Base-by-base conservation (phyloP, 2,888 invertebrate species). In the Cylloceria caligata region DNA sequence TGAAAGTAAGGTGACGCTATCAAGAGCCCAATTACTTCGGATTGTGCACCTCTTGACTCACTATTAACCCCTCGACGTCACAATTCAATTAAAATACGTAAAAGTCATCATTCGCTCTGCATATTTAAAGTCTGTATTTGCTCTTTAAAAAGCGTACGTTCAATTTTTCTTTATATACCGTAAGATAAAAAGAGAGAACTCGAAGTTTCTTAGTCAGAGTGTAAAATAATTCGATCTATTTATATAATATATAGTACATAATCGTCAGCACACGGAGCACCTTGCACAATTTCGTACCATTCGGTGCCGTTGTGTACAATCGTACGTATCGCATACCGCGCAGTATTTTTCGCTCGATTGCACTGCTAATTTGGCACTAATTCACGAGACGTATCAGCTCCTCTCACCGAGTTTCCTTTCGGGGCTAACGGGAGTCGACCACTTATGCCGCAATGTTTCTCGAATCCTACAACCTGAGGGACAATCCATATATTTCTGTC, bases 21-120 rank as follows among this genome's bases (percentile, higher is more conserved):
- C 81, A 75, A 75, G 67, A 42, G 80, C 67, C 83, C 84, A 85
- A 85, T 85, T 85, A 85, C 76, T 78, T 82, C 76, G 78, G 67
- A 34, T 62, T 67, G 49, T 13, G 45, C 60, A 49, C 49, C 78
- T 49, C 57, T 36, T 47, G 49, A 60, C 68, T 45, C 13, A 45
- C 42, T 42, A 72, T 60, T 67, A 67, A 67, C 76, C 75, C 71
- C 78, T 79, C 74, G 71, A 74, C 75, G 65, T 79, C 60, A 82
- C 75, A 60, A 82, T 82, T 79, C 79, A 67, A 75, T 82, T 71
- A 78, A 67, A 67, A 19, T 47, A 49, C 19, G 49, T 65, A 30
- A 36, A 60, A 49, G 27, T 52, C 55, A 67, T 65, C 64, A 62
- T 68, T 71, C 34, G 30, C 45, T 34, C 65, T 68, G 36, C 68